Evolutionary conservation across 1,140 invertebrate species (phyloP).

Genomic region (Danaus melanippus): DNA sequence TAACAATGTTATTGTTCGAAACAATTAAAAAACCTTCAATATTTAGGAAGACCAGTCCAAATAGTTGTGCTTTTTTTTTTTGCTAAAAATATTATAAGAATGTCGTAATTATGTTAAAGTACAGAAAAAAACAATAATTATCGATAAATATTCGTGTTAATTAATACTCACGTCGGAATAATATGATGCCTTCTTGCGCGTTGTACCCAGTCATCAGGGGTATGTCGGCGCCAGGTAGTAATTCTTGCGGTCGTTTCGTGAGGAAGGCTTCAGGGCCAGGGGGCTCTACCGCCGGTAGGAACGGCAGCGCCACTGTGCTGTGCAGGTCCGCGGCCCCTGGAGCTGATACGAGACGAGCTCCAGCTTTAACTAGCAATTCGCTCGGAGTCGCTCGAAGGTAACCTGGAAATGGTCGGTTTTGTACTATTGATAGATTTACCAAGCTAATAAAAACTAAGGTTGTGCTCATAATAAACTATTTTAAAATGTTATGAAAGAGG

Average conservation of each 20-base stretch:
- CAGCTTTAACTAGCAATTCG: conserved; percentile 64
- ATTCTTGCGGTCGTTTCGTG: conserved; percentile 66
- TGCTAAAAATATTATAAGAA: too few species aligned
- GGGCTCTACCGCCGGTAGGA: conserved; percentile 64
- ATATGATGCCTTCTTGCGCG: conserved; percentile 72
- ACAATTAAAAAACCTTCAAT: too few species aligned
- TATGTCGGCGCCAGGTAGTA: conserved; percentile 67
- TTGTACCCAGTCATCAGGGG: conserved; percentile 74
- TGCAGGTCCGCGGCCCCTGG: conserved; percentile 67
- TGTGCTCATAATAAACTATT: too few species aligned
- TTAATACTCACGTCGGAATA: conserved; percentile 72
- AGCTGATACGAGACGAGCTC: conserved; percentile 46
- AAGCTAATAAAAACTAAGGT: too few species aligned
- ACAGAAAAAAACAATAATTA: not conserved
- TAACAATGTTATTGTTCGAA: too few species aligned
- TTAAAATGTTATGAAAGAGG: too few species aligned
- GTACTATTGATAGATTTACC: too few species aligned
- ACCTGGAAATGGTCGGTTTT: conserved; percentile 24
- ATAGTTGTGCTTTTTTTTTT: too few species aligned
- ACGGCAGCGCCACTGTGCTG: conserved; percentile 70
- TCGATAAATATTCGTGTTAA: too few species aligned
- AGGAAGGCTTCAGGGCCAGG: conserved; percentile 68
- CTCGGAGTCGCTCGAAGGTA: conserved; percentile 64
- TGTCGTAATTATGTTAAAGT: not conserved
- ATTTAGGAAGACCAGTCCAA: not conserved